A percentile compares a stretch with the other conserved stretches of the same genome.
Evolutionary conservation across 1,140 invertebrate species (phyloP).

Genomic region (Chionoecetes opilio): DNA sequence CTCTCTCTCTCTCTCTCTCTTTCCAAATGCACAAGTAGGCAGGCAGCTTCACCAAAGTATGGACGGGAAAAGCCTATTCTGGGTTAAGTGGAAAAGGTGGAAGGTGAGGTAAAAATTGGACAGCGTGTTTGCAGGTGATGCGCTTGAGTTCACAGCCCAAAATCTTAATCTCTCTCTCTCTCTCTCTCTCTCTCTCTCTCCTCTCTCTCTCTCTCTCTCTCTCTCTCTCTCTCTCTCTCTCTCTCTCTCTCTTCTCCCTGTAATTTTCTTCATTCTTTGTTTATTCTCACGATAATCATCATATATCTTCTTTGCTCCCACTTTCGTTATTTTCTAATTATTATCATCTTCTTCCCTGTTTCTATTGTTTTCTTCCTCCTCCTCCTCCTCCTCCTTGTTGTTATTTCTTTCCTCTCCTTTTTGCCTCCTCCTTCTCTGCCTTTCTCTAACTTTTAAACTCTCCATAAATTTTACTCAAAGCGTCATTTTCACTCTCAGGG

Average conservation of each 20-base stretch:
- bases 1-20: slow-evolving; percentile 27
- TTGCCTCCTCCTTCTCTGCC: neutral
- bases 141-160: too few relatives aligned
- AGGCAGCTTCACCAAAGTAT: neutral
- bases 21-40: neutral
- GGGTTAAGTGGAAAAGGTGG: neutral
- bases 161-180: too few relatives aligned
- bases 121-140: too few relatives aligned
- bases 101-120: neutral
- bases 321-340: neutral
- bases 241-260: neutral
- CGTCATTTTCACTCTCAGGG: neutral
- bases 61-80: neutral
- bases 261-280: neutral
- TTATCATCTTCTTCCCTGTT: neutral
- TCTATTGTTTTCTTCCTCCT: neutral
- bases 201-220: neutral
- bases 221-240: neutral
- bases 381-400: neutral
- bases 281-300: neutral
- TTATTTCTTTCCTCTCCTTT: neutral
- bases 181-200: too few relatives aligned
- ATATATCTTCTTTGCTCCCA: neutral
- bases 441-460: neutral
- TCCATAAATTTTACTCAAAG: neutral